Conservation (phyloP, 1,140 invertebrate species). For the Neodiprion virginianus region DNA sequence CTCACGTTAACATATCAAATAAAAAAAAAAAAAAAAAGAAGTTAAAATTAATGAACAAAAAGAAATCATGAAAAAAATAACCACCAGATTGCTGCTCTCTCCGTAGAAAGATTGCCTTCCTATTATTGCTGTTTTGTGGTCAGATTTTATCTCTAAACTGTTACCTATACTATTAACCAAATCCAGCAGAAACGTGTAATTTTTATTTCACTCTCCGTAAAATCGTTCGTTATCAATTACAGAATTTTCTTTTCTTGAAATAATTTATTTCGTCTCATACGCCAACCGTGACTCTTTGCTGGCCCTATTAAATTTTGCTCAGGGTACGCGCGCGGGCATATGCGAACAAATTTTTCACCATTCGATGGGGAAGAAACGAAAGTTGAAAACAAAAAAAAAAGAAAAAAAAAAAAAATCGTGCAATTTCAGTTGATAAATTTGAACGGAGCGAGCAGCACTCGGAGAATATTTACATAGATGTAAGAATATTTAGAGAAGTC, state of each 20-base stretch:
- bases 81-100: no score
- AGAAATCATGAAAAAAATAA: no score
- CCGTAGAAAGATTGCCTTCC: no score
- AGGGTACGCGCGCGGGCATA: conserved; percentile 49
- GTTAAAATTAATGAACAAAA: no score
- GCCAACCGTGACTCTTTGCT: conserved; percentile 48
- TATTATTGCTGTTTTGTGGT: no score
- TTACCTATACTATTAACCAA: no score
- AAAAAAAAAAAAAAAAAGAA: no score
- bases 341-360: conserved; percentile 17
- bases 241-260: not conserved
- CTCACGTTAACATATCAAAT: no score
- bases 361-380: not conserved
- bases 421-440: not conserved
- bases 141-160: no score
- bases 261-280: conserved; percentile 32
- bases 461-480: not conserved
- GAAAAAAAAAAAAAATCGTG: not conserved
- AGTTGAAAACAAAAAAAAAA: conserved; percentile 8
- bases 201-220: not conserved
- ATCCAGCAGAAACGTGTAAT: not conserved
- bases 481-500: not conserved
- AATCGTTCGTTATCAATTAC: not conserved
- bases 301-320: conserved; percentile 48
- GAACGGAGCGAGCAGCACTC: not conserved